Base-by-base conservation (phyloP, 2,797 vertebrate species). In the Cirrhinus mrigala region DNA sequence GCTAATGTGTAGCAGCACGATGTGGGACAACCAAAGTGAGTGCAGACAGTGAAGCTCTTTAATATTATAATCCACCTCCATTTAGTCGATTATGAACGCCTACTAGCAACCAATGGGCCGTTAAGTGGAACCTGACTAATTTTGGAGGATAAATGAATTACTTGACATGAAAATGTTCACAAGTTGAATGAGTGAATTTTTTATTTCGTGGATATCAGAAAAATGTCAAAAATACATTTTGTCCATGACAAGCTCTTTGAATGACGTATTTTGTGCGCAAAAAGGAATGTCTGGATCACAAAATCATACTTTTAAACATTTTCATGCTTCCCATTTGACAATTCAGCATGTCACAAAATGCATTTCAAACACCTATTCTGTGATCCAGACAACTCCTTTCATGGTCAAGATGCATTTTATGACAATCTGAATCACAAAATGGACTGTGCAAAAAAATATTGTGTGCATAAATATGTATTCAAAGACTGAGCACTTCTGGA, bases 101-200 rank as follows among this genome's bases (percentile, higher is more conserved):
- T 75, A 33, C 73, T 33, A 22, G 27, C 18, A 54, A 75, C 24
- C 46, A 52, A 29, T 37, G 74, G 29, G 27, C 7, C 12, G 33
- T 76, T 20, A 58, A 76, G 52, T 56, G 20, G 11, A 75, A 75
- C n/a, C n/a, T 48, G n/a, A 48, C 48, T 29, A 14, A 56, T 37
- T 76, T 56, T 1, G 11, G 11, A 76, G 74, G 50, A 56, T 56
- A 37, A 56, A 76, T 56, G 1, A 76, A 56, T 18, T 22, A 76
- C 50, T 22, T 56, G 16, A 22, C 73, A 75, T 54, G 27, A 52
- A 52, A 12, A 75, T 73, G 20, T 50, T 0, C 15, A 52, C 16
- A 52, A 29, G 24, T 52, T 52, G n/a, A 74, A 50, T 73, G 70
- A 73, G 5, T 54, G 10, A 75, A 76, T 76, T 75, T 75, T 56